These are phyloP conservation scores for Hylaea fasciaria DNA, from an alignment of 2,888 invertebrate genomes.

Conservation along the genomic window DNA sequence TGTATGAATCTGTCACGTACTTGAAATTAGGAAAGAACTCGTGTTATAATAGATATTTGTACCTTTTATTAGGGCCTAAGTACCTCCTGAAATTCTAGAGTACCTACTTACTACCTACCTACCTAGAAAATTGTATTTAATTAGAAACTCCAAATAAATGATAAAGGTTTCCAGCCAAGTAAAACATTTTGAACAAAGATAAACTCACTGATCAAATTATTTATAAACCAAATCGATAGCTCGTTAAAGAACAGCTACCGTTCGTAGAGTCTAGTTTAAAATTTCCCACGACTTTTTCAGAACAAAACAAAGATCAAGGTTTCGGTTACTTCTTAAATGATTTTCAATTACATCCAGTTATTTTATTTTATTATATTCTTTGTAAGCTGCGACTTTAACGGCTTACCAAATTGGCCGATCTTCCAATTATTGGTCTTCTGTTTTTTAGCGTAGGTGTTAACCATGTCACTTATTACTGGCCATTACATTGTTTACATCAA, in stretches of 20 bases:
- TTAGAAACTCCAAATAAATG: not conserved
- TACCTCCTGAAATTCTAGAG: too few relatives aligned
- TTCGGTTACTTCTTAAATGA: slow-evolving; percentile 20
- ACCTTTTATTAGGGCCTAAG: too few relatives aligned
- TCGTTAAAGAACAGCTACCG: not conserved
- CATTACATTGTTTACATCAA: not conserved
- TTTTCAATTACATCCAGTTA: slow-evolving; percentile 33
- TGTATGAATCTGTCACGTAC: too few relatives aligned
- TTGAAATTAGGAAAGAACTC: too few relatives aligned
- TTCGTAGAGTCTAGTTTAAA: slow-evolving; percentile 1
- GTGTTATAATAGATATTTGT: too few relatives aligned
- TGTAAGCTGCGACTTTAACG: slow-evolving; percentile 30
- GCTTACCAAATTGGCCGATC: slow-evolving; percentile 38
- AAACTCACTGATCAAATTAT: not conserved
- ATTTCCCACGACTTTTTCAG: slow-evolving; percentile 9
- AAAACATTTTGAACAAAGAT: not conserved
- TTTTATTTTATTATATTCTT: slow-evolving; percentile 31
- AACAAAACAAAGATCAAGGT: slow-evolving; percentile 30
- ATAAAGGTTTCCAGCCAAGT: not conserved
- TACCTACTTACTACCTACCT: too few relatives aligned
- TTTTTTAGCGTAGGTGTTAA: slow-evolving; percentile 33
- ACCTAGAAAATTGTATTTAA: too few relatives aligned
- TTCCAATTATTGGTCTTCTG: slow-evolving; percentile 40
- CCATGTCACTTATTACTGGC: slow-evolving; percentile 2
- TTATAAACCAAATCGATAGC: not conserved